phyloP scores from a whole-genome alignment of 2,888 invertebrate species.

The Apocheima hispidaria region DNA sequence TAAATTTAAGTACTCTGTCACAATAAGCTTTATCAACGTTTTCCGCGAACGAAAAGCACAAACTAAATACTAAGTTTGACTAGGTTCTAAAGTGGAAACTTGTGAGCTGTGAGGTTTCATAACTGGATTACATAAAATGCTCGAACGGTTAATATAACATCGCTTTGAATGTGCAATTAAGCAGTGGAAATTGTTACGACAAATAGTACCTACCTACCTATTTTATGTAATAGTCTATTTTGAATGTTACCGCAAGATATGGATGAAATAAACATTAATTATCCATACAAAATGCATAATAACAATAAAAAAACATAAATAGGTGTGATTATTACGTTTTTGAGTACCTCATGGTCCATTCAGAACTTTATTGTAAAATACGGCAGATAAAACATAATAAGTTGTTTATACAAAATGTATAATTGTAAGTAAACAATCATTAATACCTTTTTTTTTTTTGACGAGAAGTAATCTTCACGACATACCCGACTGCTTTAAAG shows the following conservation, averaged over 20 bases:
- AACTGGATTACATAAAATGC: conserved; percentile 19
- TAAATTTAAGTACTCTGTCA: neutral
- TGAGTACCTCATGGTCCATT: no score
- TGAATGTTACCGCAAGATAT: neutral
- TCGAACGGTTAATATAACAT: conserved; percentile 17
- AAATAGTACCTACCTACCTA: conserved; percentile 13
- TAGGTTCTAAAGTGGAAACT: neutral
- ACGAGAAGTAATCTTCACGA: no score
- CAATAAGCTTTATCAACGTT: neutral
- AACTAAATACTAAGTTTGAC: conserved; percentile 1
- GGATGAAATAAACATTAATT: neutral
- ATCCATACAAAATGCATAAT: neutral
- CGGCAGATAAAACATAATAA: no score
- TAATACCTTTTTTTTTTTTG: no score
- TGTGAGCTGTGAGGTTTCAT: conserved; percentile 18
- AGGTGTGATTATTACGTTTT: neutral
- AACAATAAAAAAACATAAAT: neutral
- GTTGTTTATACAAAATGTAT: no score
- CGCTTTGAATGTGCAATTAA: conserved; percentile 28
- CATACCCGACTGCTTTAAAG: no score
- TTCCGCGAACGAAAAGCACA: neutral
- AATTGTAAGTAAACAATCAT: no score
- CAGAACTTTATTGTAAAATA: neutral
- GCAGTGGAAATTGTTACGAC: conserved; percentile 23
- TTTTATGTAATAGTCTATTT: conserved; percentile 20